These are phyloP conservation scores for Pholis gunnellus DNA, from an alignment of 2,113 vertebrate species.

Conservation along the genomic window DNA sequence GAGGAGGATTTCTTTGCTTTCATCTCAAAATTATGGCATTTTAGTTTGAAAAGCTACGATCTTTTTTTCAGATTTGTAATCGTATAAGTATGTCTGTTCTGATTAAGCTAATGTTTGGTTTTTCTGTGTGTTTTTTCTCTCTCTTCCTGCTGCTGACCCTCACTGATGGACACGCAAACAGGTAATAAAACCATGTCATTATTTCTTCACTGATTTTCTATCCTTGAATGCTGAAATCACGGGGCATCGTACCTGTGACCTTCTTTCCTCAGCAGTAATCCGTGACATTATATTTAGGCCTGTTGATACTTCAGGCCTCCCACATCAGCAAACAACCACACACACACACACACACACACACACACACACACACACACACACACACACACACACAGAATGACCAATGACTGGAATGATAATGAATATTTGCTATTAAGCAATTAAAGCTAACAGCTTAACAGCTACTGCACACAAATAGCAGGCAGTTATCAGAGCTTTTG, in stretches of 20 bases:
- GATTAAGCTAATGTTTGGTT: slow-evolving; percentile 21
- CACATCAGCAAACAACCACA: slow-evolving; percentile 28
- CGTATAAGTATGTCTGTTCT: neutral
- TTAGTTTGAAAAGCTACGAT: neutral
- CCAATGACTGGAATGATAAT: slow-evolving; percentile 49
- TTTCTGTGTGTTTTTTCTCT: neutral
- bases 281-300: slow-evolving; percentile 10
- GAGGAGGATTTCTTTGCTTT: neutral
- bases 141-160: slow-evolving; percentile 2
- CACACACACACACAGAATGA: slow-evolving; percentile 7
- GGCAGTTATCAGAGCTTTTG: slow-evolving; percentile 44
- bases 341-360: slow-evolving; percentile 1
- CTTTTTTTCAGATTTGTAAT: neutral
- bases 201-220: neutral
- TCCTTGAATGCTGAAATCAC: neutral
- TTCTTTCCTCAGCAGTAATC: slow-evolving; percentile 8
- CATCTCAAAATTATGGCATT: neutral
- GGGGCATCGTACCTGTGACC: neutral
- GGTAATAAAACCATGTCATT: slow-evolving; percentile 62
- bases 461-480: slow-evolving; percentile 36
- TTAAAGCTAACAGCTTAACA: slow-evolving; percentile 29
- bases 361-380: neutral
- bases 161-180: slow-evolving; percentile 50
- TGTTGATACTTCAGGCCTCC: slow-evolving; percentile 25
- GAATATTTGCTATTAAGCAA: slow-evolving; percentile 48